Evolutionary conservation across 2,888 invertebrate genomes (phyloP).

Genomic region (Eumacrocentrus americanus): DNA sequence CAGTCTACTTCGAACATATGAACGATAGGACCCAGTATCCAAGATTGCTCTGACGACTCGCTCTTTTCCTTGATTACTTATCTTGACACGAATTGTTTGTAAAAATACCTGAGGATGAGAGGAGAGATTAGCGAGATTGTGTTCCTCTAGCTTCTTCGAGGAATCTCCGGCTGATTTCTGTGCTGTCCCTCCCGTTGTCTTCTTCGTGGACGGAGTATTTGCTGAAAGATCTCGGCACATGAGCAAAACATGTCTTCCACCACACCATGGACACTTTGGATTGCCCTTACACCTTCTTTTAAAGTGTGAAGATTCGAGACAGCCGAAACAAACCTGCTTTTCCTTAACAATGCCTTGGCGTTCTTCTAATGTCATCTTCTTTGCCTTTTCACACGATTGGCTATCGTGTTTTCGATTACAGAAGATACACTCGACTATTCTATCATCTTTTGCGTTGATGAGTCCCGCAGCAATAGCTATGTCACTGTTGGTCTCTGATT

Average conservation of each 20-base stretch:
- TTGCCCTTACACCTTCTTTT: conserved; percentile 36
- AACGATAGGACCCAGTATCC: conserved; percentile 41
- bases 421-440: conserved; percentile 38
- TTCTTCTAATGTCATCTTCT: conserved; percentile 33
- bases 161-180: conserved; percentile 1
- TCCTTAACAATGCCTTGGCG: conserved; percentile 31
- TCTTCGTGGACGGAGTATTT: too few relatives aligned
- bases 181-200: not conserved
- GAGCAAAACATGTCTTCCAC: conserved; percentile 35
- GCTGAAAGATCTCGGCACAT: conserved; percentile 35
- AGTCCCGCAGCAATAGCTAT: conserved; percentile 21
- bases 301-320: conserved; percentile 39
- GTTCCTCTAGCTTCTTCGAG: conserved; percentile 24
- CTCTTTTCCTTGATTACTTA: conserved; percentile 28
- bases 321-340: conserved; percentile 40
- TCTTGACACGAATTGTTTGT: conserved; percentile 37
- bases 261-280: conserved; percentile 38
- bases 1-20: conserved; percentile 36
- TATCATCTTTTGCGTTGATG: conserved; percentile 16
- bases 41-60: conserved; percentile 35
- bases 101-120: conserved; percentile 32
- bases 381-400: conserved; percentile 32
- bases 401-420: conserved; percentile 38
- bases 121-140: conserved; percentile 24
- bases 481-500: not conserved